Evolutionary conservation across 2,113 vertebrate genomes (phyloP), one percentile per base, ranked within the genome.

Genomic region (Pseudorhombus dupliciocellatus): DNA sequence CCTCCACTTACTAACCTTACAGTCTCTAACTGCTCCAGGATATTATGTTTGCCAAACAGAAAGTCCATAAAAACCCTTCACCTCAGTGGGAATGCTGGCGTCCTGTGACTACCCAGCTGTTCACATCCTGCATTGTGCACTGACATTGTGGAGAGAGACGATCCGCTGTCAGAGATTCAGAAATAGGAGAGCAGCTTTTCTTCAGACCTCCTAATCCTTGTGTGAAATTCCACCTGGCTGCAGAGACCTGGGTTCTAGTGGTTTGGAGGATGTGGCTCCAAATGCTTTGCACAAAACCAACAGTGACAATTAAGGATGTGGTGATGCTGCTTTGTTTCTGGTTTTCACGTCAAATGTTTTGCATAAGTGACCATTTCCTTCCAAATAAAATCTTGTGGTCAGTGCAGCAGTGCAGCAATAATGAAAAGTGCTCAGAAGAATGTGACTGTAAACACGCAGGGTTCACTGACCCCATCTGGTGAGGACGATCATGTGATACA

Each of bases 31-130:
- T 66, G 57, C 72, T 60, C 21, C 62, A 11, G 28, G 24, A 21
- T 44, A 73, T n/a, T 8, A 52, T 65, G 31, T 30, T 21, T 40
- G 37, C 48, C 18, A 51, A 73, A 75, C 46, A 59, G 51, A 71
- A 66, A 56, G 44, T 8, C 42, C 51, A 60, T 73, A 70, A 87
- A 82, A 76, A 20, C 66, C 54, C 78, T 77, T 84, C 44, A 80
- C n/a, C 51, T 73, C 15, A 24, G 52, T 61, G 24, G 61, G 68
- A 37, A 24, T 70, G 78, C 64, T 74, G 2, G 14, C 48, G 51
- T 66, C 20, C 40, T 60, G 53, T 81, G 63, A 84, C 80, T 79
- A 34, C 56, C 14, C 79, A 80, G 73, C 76, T 80, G 79, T 58
- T 62, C 58, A 52, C 1, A 2, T 37, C 44, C 48, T 37, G 26